A percentile compares a stretch with the other conserved stretches of the same genome.
phyloP scores from a whole-genome alignment of 35 echinoderm and acorn worm species.

The Chiridota heheva region DNA sequence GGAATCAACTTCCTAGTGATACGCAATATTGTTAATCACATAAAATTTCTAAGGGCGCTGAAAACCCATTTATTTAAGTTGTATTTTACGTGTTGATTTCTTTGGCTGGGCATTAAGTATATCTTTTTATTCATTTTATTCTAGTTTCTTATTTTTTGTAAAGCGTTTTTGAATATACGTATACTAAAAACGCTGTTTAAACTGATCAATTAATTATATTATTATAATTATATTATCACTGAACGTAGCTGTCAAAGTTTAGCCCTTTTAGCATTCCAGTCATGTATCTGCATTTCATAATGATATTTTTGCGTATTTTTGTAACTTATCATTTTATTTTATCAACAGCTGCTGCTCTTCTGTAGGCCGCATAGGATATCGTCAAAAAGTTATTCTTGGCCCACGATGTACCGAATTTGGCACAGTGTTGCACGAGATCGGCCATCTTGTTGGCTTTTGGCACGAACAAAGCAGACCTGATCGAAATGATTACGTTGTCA shows the following conservation, averaged over 20 bases:
- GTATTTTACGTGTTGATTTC: too few species aligned
- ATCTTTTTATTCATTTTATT: neutral
- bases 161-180: too few species aligned
- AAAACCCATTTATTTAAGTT: too few species aligned
- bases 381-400: constrained; percentile 74
- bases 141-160: too few species aligned
- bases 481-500: constrained; percentile 73
- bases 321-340: neutral
- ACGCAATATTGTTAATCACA: too few species aligned
- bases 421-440: constrained; percentile 84
- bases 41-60: neutral
- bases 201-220: neutral
- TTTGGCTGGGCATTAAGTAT: too few species aligned
- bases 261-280: neutral
- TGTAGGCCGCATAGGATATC: constrained; percentile 49
- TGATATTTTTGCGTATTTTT: neutral
- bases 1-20: too few species aligned
- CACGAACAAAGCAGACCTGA: constrained; percentile 95
- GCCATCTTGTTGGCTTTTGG: constrained; percentile 88
- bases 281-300: neutral
- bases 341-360: constrained; percentile 71
- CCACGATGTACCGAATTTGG: constrained; percentile 59
- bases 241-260: neutral
- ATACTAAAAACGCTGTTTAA: neutral
- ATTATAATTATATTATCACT: neutral